phyloP scores from a whole-genome alignment of 2,888 invertebrate genomes.

The Chaitophorus viminalis region DNA sequence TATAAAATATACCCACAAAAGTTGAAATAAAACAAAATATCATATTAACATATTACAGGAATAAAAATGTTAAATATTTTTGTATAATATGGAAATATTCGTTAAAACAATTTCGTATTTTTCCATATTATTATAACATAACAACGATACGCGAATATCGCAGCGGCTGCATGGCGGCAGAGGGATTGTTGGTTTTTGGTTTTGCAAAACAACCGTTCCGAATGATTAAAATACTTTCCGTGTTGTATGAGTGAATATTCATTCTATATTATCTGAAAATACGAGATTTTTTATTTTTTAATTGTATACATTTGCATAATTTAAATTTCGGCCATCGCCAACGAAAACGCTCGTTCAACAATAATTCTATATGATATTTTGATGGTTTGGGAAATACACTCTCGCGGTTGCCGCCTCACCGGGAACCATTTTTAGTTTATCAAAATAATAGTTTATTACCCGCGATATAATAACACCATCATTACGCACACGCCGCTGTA shows the following conservation, averaged over 20 bases:
- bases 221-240: slow-evolving; percentile 35
- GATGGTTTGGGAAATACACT: neutral
- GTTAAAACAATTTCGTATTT: slow-evolving; percentile 4
- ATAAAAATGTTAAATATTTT: slow-evolving; percentile 9
- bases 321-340: slow-evolving; percentile 4
- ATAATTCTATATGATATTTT: neutral
- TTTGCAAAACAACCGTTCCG: slow-evolving; percentile 18
- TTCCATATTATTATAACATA: neutral
- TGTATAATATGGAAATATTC: neutral
- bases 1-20: too few relatives aligned
- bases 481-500: neutral
- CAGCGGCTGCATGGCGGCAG: neutral
- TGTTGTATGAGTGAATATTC: neutral
- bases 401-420: too few relatives aligned
- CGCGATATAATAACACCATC: neutral
- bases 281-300: slow-evolving; percentile 17
- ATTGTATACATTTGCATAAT: slow-evolving; percentile 31
- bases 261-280: neutral
- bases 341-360: neutral
- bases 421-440: neutral
- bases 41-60: neutral
- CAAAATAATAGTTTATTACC: neutral
- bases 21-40: neutral
- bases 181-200: neutral
- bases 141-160: neutral